Conservation (phyloP, 2,113 vertebrate species). For the Baryphthengus martii region DNA sequence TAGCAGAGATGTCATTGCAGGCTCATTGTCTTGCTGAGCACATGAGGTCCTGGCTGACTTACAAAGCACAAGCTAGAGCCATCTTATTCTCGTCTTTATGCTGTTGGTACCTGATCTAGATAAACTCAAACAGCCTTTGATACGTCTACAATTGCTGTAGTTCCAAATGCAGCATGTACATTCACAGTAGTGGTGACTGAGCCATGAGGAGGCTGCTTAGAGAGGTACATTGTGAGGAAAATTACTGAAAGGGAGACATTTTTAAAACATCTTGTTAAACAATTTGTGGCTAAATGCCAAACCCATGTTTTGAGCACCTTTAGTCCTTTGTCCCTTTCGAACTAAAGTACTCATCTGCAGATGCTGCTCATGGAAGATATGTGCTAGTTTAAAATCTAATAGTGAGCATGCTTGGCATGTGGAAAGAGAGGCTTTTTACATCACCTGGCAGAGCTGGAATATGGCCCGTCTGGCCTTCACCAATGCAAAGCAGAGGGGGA, state of each 20-base stretch:
- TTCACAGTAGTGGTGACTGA: not conserved
- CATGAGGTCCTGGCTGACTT: fast-evolving
- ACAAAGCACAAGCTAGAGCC: not conserved
- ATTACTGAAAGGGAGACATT: not conserved
- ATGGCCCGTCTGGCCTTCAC: not conserved
- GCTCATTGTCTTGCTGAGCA: not conserved
- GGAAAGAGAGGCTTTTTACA: not conserved
- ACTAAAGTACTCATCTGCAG: not conserved
- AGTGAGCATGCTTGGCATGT: not conserved
- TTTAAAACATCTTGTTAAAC: not conserved
- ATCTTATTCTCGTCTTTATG: not conserved
- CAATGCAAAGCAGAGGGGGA: not conserved
- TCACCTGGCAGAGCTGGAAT: not conserved
- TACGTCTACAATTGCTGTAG: not conserved
- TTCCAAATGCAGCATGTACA: fast-evolving
- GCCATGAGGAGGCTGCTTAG: not conserved
- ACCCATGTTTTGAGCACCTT: not conserved
- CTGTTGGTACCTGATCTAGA: not conserved
- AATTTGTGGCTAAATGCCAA: not conserved
- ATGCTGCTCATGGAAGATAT: not conserved
- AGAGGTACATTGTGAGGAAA: not conserved
- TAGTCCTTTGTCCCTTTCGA: not conserved
- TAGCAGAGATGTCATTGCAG: not conserved
- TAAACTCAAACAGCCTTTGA: not conserved
- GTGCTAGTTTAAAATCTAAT: not conserved